phyloP scores from a whole-genome alignment of 2,888 invertebrate species.

The Noctua pronuba region DNA sequence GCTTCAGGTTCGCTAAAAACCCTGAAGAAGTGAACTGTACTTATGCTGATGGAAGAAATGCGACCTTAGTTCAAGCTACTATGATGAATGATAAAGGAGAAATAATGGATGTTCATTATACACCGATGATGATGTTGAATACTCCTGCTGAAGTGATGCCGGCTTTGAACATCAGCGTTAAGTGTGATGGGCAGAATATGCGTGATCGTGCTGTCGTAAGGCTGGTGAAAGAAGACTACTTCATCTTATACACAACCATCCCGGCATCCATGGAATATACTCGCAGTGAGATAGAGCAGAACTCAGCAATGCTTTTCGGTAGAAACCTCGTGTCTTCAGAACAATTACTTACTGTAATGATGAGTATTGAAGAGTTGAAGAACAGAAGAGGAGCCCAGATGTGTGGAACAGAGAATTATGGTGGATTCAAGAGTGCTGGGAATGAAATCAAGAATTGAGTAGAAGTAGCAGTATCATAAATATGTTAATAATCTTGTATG shows the following conservation, averaged over 20 bases:
- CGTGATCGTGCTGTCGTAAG: slow-evolving; percentile 3
- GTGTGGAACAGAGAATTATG: slow-evolving; percentile 18
- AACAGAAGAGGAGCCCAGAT: slow-evolving; percentile 23
- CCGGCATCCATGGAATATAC: neutral
- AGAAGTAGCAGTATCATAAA: neutral
- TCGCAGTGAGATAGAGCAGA: slow-evolving; percentile 23
- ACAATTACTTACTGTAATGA: neutral
- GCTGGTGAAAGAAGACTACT: slow-evolving; percentile 30
- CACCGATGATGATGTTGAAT: slow-evolving; percentile 10
- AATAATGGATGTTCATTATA: rapidly evolving
- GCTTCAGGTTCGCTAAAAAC: neutral
- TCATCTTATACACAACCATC: slow-evolving; percentile 16
- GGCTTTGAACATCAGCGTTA: slow-evolving; percentile 13
- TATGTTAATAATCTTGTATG: neutral
- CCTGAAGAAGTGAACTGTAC: slow-evolving; percentile 29
- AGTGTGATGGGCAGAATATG: slow-evolving; percentile 20
- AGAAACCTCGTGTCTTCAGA: slow-evolving; percentile 14
- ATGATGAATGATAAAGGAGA: neutral
- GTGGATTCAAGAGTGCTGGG: neutral
- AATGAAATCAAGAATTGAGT: neutral
- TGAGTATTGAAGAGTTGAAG: slow-evolving; percentile 31
- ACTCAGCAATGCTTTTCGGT: slow-evolving; percentile 16
- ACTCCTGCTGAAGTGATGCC: slow-evolving; percentile 25
- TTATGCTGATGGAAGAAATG: slow-evolving; percentile 37
- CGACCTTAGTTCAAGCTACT: neutral